These are phyloP conservation scores for Cebidichthys violaceus DNA, from an alignment of 2,113 vertebrate genomes.

Conservation along the genomic window DNA sequence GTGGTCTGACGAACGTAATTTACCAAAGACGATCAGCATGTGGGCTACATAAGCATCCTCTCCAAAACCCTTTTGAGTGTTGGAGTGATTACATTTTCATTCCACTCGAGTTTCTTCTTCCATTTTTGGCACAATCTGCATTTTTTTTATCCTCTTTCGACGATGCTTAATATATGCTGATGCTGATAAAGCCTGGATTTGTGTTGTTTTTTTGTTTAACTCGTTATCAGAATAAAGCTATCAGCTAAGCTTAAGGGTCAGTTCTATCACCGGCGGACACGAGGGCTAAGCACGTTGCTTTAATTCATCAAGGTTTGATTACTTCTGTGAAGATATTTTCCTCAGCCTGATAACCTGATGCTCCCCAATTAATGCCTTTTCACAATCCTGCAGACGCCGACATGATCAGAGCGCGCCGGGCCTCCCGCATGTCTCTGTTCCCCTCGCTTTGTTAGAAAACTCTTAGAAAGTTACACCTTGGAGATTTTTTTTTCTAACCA, in stretches of 20 bases:
- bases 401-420: slow-evolving; percentile 68
- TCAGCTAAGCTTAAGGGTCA: slow-evolving; percentile 74
- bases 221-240: slow-evolving; percentile 73
- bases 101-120: slow-evolving; percentile 67
- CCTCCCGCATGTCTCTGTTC: slow-evolving; percentile 54
- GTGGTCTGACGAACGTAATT: slow-evolving; percentile 72
- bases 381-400: slow-evolving; percentile 70
- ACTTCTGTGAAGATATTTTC: slow-evolving; percentile 82
- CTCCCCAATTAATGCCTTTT: slow-evolving; percentile 80
- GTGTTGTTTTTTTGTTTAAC: slow-evolving; percentile 68
- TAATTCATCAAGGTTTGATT: slow-evolving; percentile 86
- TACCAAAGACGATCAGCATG: slow-evolving; percentile 68
- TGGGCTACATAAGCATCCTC: slow-evolving; percentile 68
- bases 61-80: slow-evolving; percentile 68
- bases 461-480: slow-evolving; percentile 71
- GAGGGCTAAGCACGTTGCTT: slow-evolving; percentile 79
- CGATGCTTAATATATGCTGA: slow-evolving; percentile 73
- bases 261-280: slow-evolving; percentile 73
- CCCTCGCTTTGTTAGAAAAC: slow-evolving; percentile 55
- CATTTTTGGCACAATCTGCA: slow-evolving; percentile 72
- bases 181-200: slow-evolving; percentile 76
- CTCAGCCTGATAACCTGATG: slow-evolving; percentile 78
- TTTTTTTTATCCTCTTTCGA: slow-evolving; percentile 57
- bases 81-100: slow-evolving; percentile 76
- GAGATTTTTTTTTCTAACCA: slow-evolving; percentile 50